Percentiles rank a stretch among this genome's conserved stretches.
These are phyloP conservation scores for Neofelis nebulosa DNA, from an alignment of 2,113 vertebrate genomes.

Conservation along the genomic window DNA sequence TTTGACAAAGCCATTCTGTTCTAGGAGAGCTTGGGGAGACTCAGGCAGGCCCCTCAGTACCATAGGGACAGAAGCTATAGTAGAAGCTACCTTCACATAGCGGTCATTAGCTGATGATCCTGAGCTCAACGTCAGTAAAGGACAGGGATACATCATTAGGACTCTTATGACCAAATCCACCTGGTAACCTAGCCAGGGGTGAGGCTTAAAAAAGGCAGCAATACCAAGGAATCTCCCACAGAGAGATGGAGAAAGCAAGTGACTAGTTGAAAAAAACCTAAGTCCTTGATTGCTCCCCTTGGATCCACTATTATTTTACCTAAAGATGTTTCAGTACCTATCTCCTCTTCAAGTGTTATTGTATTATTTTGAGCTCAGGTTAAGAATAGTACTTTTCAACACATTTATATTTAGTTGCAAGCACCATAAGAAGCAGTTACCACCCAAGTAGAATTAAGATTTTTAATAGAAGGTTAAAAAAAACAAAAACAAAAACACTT, in stretches of 20 bases:
- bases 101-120: neutral
- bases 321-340: neutral
- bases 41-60: neutral
- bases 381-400: slow-evolving; percentile 20
- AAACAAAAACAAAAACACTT: slow-evolving; percentile 79
- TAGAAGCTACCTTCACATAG: neutral
- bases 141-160: neutral
- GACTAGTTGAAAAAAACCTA: neutral
- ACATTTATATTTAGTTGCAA: slow-evolving; percentile 20
- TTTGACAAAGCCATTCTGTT: neutral
- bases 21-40: neutral
- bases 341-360: neutral
- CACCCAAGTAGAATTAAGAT: neutral
- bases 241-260: neutral
- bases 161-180: neutral
- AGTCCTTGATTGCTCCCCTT: neutral
- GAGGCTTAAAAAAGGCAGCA: neutral
- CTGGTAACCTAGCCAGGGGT: neutral
- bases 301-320: neutral
- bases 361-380: neutral
- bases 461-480: neutral
- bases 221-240: neutral
- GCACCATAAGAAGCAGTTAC: neutral
- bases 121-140: neutral
- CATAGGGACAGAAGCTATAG: neutral